Percentiles rank a stretch among this genome's conserved stretches.
Conservation (phyloP, 2,888 invertebrate species). For the Amphimallon solstitiale region DNA sequence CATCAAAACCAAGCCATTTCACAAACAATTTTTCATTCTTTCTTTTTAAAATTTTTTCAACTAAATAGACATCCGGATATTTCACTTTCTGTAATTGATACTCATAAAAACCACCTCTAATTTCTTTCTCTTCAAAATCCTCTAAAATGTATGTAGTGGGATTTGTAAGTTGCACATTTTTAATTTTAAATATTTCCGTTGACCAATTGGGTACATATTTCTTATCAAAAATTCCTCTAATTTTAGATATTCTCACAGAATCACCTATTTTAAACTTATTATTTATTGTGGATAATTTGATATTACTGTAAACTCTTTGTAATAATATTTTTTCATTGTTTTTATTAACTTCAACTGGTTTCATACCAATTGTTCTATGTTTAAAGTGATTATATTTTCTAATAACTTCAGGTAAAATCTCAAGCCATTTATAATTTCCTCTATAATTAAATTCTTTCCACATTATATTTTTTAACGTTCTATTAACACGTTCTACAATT, state of each 20-base stretch:
- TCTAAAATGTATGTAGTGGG: too few relatives aligned
- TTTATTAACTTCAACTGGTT: background rate
- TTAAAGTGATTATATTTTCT: background rate
- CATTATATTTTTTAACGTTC: conserved; percentile 31
- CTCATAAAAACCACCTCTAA: conserved; percentile 53
- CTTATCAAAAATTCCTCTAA: conserved; percentile 9
- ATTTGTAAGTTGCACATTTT: background rate
- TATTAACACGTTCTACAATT: conserved; percentile 41
- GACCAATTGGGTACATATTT: background rate
- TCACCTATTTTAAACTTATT: background rate
- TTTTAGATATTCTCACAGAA: background rate
- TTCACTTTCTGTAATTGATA: conserved; percentile 50
- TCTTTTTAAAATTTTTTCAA: conserved; percentile 49
- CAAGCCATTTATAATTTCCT: too few relatives aligned
- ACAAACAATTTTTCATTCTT: conserved; percentile 41
- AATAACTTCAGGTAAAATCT: background rate
- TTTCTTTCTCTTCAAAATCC: conserved; percentile 16
- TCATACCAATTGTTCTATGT: conserved; percentile 1
- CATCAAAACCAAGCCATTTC: conserved; percentile 42
- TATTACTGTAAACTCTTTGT: too few relatives aligned
- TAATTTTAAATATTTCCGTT: background rate
- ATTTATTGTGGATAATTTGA: background rate
- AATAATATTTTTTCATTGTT: background rate
- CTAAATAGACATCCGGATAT: conserved; percentile 49
- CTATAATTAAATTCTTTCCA: too few relatives aligned